Evolutionary conservation across 2,888 invertebrate genomes (phyloP), one percentile per base, ranked within the genome.

Genomic region (Gnatocerus cornutus): DNA sequence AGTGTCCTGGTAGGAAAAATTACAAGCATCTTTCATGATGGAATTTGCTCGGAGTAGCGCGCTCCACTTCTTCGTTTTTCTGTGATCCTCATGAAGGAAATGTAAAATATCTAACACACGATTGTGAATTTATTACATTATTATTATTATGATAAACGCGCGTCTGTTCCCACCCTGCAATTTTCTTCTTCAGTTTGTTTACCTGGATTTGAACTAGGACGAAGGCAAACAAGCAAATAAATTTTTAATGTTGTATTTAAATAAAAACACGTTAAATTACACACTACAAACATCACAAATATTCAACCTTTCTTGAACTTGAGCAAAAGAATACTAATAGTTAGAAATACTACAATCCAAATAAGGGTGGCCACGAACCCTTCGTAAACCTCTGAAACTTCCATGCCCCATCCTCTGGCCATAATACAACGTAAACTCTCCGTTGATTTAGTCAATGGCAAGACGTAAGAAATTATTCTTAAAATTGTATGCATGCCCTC

Each of bases 371-470:
- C 91, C 0, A 95, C 85, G 82, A 94, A 97, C 0, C 97, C 97
- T 12, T 89, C 86, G 84, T 95, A 95, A 1, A 97, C 96, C 0
- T 89, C 86, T 0, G 93, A 89, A 46, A 90, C 86, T 0, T 85
- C 79, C 5, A 97, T 89, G 3, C 86, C 84, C 96, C 96, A 96
- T 0, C 96, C 97, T 75, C 93, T 88, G 55, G 94, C 94, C 37
- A 96, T 84, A 82, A 96, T 93, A 1, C 92, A 91, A n/a, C 97
- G 88, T 73, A 97, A 86, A 1, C 95, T 93, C 77, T 97, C 96
- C 0, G 96, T 96, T 0, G 95, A 93, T 77, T 93, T 92, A 0
- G 97, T 97, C 12, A 97, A 87, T 0, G 97, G 97, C 13, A 97
- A 87, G 45, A 93, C 85, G 76, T 88, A 91, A 75, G 94, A 92